Conservation (phyloP, 2,888 invertebrate genomes). For the Thecocarcelia acutangulata region DNA sequence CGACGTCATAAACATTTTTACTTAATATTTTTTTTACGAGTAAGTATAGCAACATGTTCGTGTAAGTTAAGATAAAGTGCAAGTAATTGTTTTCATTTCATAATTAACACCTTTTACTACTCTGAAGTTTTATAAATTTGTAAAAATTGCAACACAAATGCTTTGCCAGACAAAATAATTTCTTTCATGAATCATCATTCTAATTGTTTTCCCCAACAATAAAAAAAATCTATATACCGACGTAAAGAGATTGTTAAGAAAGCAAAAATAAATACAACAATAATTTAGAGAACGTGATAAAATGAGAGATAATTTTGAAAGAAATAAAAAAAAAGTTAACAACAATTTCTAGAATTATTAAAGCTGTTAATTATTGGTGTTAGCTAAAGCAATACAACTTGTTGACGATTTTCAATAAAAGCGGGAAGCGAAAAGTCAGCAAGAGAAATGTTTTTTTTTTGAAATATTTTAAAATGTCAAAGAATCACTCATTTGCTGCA, state of each 20-base stretch:
- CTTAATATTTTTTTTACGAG: too few species aligned
- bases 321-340: conserved; percentile 25
- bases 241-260: conserved; percentile 39
- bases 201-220: conserved; percentile 23
- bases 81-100: not conserved
- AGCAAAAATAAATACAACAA: conserved; percentile 21
- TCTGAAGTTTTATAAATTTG: not conserved
- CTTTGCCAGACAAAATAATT: not conserved
- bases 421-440: not conserved
- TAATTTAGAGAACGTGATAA: conserved; percentile 59
- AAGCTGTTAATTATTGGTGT: conserved; percentile 21
- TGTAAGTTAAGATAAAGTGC: not conserved
- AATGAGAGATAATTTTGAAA: conserved; percentile 51
- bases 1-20: too few species aligned
- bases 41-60: too few species aligned
- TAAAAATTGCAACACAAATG: too few species aligned
- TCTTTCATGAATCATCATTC: conserved; percentile 48
- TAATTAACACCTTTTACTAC: not conserved
- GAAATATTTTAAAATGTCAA: too few species aligned
- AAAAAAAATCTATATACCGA: not conserved
- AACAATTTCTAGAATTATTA: conserved; percentile 6
- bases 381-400: not conserved
- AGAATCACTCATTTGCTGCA: too few species aligned
- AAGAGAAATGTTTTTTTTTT: too few species aligned
- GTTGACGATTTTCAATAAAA: not conserved